These are phyloP conservation scores for Stramonita haemastoma DNA, from an alignment of 2,888 invertebrate genomes.

Conservation along the genomic window DNA sequence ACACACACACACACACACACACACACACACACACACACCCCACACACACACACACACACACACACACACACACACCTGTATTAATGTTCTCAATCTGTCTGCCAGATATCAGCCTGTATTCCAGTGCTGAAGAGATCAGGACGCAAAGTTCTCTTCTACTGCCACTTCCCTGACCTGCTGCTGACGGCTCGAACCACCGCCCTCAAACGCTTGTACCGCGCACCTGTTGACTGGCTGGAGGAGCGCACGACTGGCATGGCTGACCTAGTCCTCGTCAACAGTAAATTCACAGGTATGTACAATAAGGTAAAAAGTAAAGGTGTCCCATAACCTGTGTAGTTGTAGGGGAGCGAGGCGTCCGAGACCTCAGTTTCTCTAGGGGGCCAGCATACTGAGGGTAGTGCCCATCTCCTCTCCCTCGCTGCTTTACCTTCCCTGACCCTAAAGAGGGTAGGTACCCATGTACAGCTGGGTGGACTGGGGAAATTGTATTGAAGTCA, in stretches of 20 bases:
- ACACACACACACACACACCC: neutral
- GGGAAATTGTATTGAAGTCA: too few species aligned
- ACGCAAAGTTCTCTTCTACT: conserved; percentile 89
- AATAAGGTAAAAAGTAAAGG: too few species aligned
- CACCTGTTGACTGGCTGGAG: conserved; percentile 93
- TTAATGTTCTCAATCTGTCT: neutral
- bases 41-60: neutral
- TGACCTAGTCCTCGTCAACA: conserved; percentile 95
- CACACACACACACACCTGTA: neutral
- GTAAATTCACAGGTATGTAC: conserved; percentile 90
- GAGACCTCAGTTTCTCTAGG: too few species aligned
- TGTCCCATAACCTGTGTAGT: too few species aligned
- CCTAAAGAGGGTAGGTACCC: too few species aligned
- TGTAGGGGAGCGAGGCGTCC: too few species aligned
- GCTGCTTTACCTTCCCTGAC: too few species aligned
- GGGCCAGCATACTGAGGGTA: too few species aligned
- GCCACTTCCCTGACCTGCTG: conserved; percentile 98
- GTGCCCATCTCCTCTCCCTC: too few species aligned
- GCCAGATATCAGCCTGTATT: conserved; percentile 89
- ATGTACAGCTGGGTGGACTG: too few species aligned
- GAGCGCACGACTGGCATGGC: conserved; percentile 91
- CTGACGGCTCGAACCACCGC: conserved; percentile 86
- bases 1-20: too few species aligned
- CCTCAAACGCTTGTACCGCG: conserved; percentile 89
- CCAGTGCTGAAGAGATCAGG: conserved; percentile 85